phyloP scores from a whole-genome alignment of 2,888 invertebrate genomes.

The Spatulosminthurus flaviceps region DNA sequence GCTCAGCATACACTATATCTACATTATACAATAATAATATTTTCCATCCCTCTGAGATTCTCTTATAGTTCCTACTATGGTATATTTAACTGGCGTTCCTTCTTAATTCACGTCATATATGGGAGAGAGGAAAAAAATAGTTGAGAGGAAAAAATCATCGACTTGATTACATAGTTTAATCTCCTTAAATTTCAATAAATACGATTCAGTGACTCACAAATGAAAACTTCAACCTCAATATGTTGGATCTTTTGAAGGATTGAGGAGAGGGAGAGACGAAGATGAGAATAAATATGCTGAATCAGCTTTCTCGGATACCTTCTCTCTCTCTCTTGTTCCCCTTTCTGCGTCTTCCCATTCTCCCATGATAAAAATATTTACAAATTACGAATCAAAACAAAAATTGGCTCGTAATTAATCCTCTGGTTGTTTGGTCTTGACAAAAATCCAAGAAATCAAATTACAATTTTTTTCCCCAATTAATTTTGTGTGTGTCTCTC shows the following conservation, averaged over 20 bases:
- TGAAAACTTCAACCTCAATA: not conserved
- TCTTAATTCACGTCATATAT: constrained; percentile 10
- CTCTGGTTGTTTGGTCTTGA: constrained; percentile 11
- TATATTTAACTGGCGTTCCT: constrained; percentile 28
- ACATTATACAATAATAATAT: not conserved
- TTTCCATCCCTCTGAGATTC: not conserved
- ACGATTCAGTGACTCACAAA: constrained; percentile 20
- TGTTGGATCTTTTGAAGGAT: not conserved
- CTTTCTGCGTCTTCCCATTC: not conserved
- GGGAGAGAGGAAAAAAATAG: not conserved
- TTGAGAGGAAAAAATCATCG: not conserved
- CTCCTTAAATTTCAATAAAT: constrained; percentile 27
- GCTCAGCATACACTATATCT: not conserved
- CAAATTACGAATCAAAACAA: constrained; percentile 20
- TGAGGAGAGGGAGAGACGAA: too few species aligned
- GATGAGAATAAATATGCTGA: constrained; percentile 25
- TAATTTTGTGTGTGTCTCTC: not conserved
- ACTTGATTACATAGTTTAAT: constrained; percentile 23
- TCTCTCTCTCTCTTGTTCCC: not conserved
- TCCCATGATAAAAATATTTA: not conserved
- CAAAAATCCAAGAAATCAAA: not conserved
- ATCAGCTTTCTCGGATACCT: constrained; percentile 16
- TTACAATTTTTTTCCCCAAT: not conserved
- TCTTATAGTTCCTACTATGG: constrained; percentile 4
- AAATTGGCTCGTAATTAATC: constrained; percentile 3